Conservation (phyloP, 2,888 invertebrate species). For the Sinelater perroti region DNA sequence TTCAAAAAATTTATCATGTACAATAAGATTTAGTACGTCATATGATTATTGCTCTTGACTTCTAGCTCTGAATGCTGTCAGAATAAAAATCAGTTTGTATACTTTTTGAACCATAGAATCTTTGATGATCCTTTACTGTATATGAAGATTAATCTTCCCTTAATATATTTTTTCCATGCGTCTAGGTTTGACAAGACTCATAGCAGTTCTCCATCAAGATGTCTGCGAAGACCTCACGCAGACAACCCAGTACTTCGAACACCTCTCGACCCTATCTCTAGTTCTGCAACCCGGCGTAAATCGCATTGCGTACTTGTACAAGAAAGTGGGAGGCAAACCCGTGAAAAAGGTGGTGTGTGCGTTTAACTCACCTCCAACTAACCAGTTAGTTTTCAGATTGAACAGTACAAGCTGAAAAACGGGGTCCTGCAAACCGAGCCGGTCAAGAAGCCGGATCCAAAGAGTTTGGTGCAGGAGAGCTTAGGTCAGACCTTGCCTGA, state of each 20-base stretch:
- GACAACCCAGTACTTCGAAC: constrained; percentile 61
- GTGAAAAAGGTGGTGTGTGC: constrained; percentile 57
- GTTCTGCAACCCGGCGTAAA: constrained; percentile 58
- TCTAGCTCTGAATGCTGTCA: too few species aligned
- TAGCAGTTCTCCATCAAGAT: constrained; percentile 62
- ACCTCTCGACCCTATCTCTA: constrained; percentile 58
- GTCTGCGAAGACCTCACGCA: constrained; percentile 59
- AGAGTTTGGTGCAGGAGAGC: constrained; percentile 50
- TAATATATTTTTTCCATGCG: too few species aligned
- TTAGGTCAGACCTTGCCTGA: constrained; percentile 55
- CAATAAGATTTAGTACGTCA: too few species aligned
- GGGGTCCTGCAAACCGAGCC: constrained; percentile 54
- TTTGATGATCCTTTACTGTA: too few species aligned
- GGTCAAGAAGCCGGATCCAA: constrained; percentile 54
- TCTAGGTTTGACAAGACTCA: constrained; percentile 51
- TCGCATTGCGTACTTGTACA: constrained; percentile 58
- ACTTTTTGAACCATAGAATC: too few species aligned
- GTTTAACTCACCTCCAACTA: background rate
- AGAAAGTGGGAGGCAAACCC: constrained; percentile 64
- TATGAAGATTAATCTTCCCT: too few species aligned
- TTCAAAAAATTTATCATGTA: too few species aligned
- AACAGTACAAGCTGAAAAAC: constrained; percentile 53
- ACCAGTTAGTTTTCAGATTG: constrained; percentile 44
- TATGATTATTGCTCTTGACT: too few species aligned
- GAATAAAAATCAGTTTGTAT: too few species aligned